These are phyloP conservation scores for Thymelicus sylvestris DNA, from an alignment of 2,888 invertebrate species.

Conservation along the genomic window DNA sequence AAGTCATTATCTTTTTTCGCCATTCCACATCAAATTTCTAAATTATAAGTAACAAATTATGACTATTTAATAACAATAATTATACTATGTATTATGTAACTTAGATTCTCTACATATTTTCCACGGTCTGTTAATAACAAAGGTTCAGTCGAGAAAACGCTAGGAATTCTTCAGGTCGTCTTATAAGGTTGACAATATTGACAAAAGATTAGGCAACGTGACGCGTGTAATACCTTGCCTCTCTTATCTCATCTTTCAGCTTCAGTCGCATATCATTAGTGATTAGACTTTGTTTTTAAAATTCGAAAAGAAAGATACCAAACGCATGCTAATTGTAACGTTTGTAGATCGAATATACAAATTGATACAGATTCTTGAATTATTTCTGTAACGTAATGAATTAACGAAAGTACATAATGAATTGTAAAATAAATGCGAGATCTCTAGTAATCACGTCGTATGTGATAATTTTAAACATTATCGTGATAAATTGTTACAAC, in stretches of 20 bases:
- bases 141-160: slow-evolving; percentile 58
- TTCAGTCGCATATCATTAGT: slow-evolving; percentile 42
- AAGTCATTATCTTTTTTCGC: slow-evolving; percentile 68
- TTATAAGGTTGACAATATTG: slow-evolving; percentile 68
- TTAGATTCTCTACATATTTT: neutral
- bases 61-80: no score
- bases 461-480: neutral
- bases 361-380: neutral
- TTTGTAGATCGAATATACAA: neutral
- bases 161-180: slow-evolving; percentile 49
- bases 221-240: slow-evolving; percentile 59
- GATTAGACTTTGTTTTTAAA: neutral
- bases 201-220: slow-evolving; percentile 69
- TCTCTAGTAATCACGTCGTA: neutral
- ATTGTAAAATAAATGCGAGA: neutral
- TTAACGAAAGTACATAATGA: neutral
- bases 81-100: neutral
- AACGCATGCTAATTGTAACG: neutral
- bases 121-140: slow-evolving; percentile 38
- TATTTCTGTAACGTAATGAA: neutral
- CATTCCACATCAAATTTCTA: slow-evolving; percentile 15
- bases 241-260: slow-evolving; percentile 58
- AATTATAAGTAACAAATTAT: neutral
- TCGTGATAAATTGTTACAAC: slow-evolving; percentile 28
- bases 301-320: neutral